Conservation (phyloP, 2,113 vertebrate species). For the Atractosteus spatula region DNA sequence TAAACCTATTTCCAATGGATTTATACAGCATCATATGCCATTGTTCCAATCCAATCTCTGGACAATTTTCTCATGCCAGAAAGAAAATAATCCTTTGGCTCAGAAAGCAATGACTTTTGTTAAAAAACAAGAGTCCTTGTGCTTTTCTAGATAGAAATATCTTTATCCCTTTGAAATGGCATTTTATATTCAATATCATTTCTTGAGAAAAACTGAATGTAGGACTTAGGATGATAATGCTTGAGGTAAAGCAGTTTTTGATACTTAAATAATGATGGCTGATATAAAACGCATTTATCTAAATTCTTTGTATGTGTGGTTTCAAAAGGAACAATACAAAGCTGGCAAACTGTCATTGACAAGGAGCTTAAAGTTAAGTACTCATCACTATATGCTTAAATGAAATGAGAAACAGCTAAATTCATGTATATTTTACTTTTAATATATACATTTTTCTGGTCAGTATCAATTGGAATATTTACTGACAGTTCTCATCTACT, state of each 20-base stretch:
- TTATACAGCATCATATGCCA: slow-evolving; percentile 17
- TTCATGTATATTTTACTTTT: too few species aligned
- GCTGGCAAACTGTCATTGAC: too few species aligned
- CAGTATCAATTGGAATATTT: too few species aligned
- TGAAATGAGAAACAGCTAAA: too few species aligned
- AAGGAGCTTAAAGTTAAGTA: too few species aligned
- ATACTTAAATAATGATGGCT: background rate
- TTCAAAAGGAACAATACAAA: too few species aligned
- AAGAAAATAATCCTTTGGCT: slow-evolving; percentile 49
- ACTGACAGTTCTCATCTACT: too few species aligned
- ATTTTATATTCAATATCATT: slow-evolving; percentile 43
- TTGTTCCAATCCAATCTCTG: slow-evolving; percentile 54
- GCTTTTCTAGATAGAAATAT: slow-evolving; percentile 56
- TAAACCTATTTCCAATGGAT: slow-evolving; percentile 7
- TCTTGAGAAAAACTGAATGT: slow-evolving; percentile 28
- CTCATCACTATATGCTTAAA: too few species aligned
- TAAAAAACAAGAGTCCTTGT: slow-evolving; percentile 40
- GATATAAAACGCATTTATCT: background rate
- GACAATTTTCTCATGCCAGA: slow-evolving; percentile 49
- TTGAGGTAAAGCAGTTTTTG: slow-evolving; percentile 5
- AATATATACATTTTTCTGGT: too few species aligned
- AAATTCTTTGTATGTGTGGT: too few species aligned
- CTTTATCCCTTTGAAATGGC: slow-evolving; percentile 42
- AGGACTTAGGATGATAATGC: slow-evolving; percentile 1
- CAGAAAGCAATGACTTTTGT: slow-evolving; percentile 51